A percentile compares a stretch with the other conserved stretches of the same genome.
phyloP scores from a whole-genome alignment of 2,888 invertebrate genomes.

The Parasteatoda lunata region DNA sequence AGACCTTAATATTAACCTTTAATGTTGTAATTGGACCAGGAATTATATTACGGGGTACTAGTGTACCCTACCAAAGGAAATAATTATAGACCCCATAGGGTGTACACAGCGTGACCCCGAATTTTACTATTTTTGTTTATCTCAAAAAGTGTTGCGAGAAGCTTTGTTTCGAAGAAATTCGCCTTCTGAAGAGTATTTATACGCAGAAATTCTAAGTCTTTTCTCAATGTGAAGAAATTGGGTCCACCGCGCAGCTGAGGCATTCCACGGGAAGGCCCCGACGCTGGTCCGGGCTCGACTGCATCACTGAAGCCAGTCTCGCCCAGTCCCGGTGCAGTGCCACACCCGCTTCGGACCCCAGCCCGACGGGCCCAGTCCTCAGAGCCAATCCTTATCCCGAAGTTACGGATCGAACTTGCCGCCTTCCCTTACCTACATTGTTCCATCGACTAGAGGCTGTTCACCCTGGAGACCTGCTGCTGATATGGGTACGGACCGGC shows the following conservation, averaged over 20 bases:
- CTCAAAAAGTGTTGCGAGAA: no score
- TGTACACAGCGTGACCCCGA: no score
- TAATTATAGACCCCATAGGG: no score
- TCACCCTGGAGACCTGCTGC: constrained; percentile 85
- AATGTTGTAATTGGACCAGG: no score
- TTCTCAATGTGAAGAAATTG: no score
- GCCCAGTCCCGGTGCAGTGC: constrained; percentile 72
- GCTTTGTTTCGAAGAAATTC: no score
- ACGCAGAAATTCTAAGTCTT: no score
- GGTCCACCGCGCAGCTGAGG: constrained; percentile 70
- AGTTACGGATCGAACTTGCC: constrained; percentile 79
- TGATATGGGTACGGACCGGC: constrained; percentile 77
- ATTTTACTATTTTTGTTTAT: no score
- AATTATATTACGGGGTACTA: no score
- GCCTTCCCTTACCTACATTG: constrained; percentile 82
- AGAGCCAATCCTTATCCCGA: constrained; percentile 84
- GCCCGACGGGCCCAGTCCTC: constrained; percentile 80
- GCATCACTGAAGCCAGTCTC: constrained; percentile 63
- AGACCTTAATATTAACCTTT: no score
- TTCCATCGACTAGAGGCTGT: constrained; percentile 81
- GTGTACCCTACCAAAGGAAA: no score
- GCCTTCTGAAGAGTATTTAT: no score
- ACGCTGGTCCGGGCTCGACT: constrained; percentile 71
- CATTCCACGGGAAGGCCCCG: constrained; percentile 72
- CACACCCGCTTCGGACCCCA: constrained; percentile 76